Conservation (phyloP, 2,113 vertebrate species). For the Hypocryptadius cinnamomeus region DNA sequence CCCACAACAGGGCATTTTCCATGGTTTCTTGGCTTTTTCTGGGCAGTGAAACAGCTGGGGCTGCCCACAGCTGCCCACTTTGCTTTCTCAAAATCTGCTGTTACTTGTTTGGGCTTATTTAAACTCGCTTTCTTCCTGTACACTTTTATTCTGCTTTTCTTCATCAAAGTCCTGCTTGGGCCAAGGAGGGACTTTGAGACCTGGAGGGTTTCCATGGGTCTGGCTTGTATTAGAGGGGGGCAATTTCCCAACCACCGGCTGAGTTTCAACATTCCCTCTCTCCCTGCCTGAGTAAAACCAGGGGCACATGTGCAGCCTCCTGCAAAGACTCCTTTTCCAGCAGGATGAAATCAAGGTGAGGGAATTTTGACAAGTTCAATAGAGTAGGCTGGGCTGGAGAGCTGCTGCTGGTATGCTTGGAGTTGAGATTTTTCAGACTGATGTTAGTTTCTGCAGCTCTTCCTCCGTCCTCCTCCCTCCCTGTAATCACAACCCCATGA, state of each 20-base stretch:
- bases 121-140: not conserved
- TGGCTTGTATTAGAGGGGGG: conserved; percentile 40
- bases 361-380: not conserved
- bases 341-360: not conserved
- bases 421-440: not conserved
- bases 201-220: conserved; percentile 37
- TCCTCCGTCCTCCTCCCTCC: not conserved
- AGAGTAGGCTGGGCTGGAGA: not conserved
- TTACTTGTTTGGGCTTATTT: conserved; percentile 33
- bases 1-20: not conserved
- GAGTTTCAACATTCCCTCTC: not conserved
- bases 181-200: not conserved
- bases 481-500: not conserved
- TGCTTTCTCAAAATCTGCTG: not conserved
- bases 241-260: not conserved
- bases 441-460: not conserved
- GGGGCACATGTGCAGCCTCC: not conserved
- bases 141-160: conserved; percentile 21
- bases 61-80: not conserved
- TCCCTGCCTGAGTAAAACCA: conserved; percentile 31
- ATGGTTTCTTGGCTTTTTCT: not conserved
- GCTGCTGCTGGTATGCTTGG: not conserved
- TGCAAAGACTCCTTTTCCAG: not conserved
- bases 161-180: conserved; percentile 9
- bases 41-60: not conserved